Percentiles rank a stretch among this genome's conserved stretches.
phyloP scores from a whole-genome alignment of 92 coral and sea anemone genomes.

The Bergia puertoricense region DNA sequence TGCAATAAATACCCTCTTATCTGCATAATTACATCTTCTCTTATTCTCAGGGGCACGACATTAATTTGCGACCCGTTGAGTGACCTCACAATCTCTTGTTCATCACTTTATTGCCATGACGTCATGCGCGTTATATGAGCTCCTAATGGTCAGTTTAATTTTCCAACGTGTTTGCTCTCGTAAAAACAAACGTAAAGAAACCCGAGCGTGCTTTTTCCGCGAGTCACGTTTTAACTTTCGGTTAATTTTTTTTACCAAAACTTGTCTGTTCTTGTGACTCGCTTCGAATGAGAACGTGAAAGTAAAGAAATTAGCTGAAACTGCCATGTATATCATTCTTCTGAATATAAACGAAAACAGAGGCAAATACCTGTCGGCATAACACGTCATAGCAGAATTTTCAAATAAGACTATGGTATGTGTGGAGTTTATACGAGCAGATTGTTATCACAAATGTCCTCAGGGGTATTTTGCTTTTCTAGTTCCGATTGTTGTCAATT shows the following conservation, averaged over 20 bases:
- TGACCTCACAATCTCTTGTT: background rate
- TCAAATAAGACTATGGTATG: constrained; percentile 7
- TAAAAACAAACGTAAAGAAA: background rate
- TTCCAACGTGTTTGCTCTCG: background rate
- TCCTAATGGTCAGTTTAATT: background rate
- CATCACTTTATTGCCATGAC: background rate
- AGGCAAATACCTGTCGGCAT: background rate
- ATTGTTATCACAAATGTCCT: constrained; percentile 6
- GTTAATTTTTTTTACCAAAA: background rate
- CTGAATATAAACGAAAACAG: background rate
- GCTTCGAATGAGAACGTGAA: background rate
- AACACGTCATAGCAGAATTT: background rate
- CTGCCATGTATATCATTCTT: background rate
- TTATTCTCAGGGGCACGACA: background rate
- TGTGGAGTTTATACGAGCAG: constrained; percentile 15
- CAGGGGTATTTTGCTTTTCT: background rate
- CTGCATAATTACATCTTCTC: constrained; percentile 9
- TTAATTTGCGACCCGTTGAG: background rate
- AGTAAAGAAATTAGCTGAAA: background rate
- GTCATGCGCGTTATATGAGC: background rate
- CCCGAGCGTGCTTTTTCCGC: background rate
- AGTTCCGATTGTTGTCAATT: background rate
- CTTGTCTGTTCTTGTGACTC: background rate
- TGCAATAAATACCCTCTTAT: background rate
- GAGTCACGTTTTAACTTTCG: constrained; percentile 8